Conservation (phyloP, 2,888 invertebrate genomes). For the Dioctria rufipes region DNA sequence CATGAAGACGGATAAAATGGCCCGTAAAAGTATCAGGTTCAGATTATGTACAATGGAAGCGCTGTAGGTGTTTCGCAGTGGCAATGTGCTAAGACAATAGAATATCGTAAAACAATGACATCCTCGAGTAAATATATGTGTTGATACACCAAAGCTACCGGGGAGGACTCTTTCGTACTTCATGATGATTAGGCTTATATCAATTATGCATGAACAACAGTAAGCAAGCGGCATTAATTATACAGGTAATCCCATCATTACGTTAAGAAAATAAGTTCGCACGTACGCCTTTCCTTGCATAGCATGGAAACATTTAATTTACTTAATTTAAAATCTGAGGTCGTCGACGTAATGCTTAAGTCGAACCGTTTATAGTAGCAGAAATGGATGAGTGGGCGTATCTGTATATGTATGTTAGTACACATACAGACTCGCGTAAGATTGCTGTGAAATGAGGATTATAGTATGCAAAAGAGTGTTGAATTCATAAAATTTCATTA, state of each 20-base stretch:
- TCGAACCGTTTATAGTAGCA: too few relatives aligned
- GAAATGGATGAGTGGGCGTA: too few relatives aligned
- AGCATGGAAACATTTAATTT: background rate
- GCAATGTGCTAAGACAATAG: background rate
- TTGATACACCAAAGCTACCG: background rate
- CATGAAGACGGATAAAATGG: slow-evolving; percentile 10
- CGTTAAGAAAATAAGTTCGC: background rate
- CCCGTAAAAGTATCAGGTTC: slow-evolving; percentile 4
- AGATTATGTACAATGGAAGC: background rate
- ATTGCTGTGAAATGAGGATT: too few relatives aligned
- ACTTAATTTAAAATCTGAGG: slow-evolving; percentile 1
- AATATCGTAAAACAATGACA: background rate
- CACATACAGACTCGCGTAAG: too few relatives aligned
- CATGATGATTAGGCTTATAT: slow-evolving; percentile 7
- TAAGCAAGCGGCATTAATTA: slow-evolving; percentile 26
- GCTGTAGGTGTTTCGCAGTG: background rate
- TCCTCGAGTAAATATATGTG: background rate
- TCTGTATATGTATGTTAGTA: too few relatives aligned
- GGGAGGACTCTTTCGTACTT: background rate
- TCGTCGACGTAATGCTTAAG: too few relatives aligned
- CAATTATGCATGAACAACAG: slow-evolving; percentile 18
- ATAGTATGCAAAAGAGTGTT: too few relatives aligned
- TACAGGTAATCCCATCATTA: slow-evolving; percentile 14
- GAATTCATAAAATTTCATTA: too few relatives aligned
- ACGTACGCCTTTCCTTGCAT: too few relatives aligned